A percentile compares a stretch with the other conserved stretches of the same genome.
Conservation (phyloP, 2,113 vertebrate genomes). For the Oryzias curvinotus region DNA sequence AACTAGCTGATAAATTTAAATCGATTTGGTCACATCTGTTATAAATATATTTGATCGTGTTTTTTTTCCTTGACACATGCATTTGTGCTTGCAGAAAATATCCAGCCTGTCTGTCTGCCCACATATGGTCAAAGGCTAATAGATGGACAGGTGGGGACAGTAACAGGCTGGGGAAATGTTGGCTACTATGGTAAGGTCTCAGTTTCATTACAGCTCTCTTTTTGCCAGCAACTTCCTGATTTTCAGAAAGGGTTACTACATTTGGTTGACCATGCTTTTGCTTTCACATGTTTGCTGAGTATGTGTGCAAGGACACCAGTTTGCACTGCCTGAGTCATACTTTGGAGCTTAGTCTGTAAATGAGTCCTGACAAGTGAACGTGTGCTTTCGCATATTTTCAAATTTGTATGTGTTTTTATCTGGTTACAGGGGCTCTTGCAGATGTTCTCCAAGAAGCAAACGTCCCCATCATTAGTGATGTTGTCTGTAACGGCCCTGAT, state of each 20-base stretch:
- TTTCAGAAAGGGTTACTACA: background rate
- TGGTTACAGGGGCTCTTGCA: conserved; percentile 78
- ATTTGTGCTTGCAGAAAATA: conserved; percentile 76
- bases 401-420: background rate
- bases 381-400: background rate
- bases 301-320: background rate
- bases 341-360: background rate
- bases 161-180: conserved; percentile 89
- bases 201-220: background rate
- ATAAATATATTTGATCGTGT: background rate
- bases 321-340: background rate
- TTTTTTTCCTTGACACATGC: background rate
- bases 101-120: conserved; percentile 89
- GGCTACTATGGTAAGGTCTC: conserved; percentile 83
- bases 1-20: too few relatives aligned
- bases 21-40: background rate
- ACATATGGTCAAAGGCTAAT: conserved; percentile 81
- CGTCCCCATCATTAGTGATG: conserved; percentile 86
- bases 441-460: conserved; percentile 85
- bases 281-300: too few relatives aligned
- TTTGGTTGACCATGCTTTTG: too few relatives aligned
- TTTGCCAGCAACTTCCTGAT: too few relatives aligned
- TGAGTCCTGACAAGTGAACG: background rate
- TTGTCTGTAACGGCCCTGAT: conserved; percentile 83
- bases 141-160: conserved; percentile 85